Percentiles rank a stretch among this genome's conserved stretches.
Conservation (phyloP, 2,797 vertebrate species). For the Rallus crepitans region DNA sequence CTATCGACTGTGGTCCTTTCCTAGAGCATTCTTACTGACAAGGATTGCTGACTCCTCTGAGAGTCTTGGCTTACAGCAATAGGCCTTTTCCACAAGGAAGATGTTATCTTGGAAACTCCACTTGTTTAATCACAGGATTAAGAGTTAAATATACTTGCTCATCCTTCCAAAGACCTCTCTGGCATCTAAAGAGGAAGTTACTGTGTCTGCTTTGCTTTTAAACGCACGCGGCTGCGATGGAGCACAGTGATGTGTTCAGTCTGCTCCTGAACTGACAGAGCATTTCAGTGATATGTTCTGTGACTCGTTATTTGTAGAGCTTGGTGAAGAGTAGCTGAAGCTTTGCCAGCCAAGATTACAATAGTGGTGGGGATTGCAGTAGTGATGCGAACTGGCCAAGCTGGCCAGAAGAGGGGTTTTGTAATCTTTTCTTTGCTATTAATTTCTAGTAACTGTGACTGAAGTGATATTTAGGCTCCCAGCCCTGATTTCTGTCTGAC, state of each 20-base stretch:
- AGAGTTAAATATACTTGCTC: neutral
- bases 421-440: neutral
- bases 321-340: neutral
- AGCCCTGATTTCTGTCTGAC: neutral
- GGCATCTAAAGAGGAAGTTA: neutral
- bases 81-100: neutral
- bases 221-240: neutral
- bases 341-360: neutral
- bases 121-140: neutral
- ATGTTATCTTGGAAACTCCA: neutral
- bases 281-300: neutral
- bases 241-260: neutral
- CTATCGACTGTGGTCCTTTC: neutral
- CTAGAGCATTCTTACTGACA: neutral
- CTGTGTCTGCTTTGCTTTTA: neutral
- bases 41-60: neutral
- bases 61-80: neutral
- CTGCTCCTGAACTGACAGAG: neutral
- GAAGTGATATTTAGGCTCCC: neutral
- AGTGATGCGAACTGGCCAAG: neutral
- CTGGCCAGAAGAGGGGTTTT: neutral
- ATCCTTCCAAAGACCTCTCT: neutral
- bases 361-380: neutral
- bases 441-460: neutral
- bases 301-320: neutral